phyloP scores from a whole-genome alignment of 1,140 invertebrate genomes.

The Drosophila persimilis region DNA sequence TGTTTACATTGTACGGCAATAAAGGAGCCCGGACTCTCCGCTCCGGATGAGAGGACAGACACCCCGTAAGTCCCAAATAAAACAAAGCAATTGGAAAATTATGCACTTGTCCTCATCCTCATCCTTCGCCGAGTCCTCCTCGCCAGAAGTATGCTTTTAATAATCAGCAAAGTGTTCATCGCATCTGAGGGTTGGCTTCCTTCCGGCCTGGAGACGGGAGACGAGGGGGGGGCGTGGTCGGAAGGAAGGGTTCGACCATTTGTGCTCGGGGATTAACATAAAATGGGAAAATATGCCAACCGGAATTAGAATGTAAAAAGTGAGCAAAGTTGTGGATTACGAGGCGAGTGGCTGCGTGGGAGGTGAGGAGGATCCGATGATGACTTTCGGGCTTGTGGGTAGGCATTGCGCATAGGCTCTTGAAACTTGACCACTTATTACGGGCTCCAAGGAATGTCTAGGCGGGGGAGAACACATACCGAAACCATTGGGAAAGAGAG shows the following conservation, averaged over 20 bases:
- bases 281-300: conserved; percentile 43
- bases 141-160: conserved; percentile 71
- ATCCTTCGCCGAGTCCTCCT: conserved; percentile 8
- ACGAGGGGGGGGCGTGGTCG: conserved; percentile 30
- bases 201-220: background rate
- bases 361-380: conserved; percentile 1
- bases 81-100: conserved; percentile 82
- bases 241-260: conserved; percentile 16
- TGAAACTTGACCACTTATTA: no score
- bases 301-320: conserved; percentile 36
- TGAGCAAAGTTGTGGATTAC: conserved; percentile 45
- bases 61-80: conserved; percentile 55
- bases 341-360: background rate
- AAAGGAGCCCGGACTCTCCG: conserved; percentile 30
- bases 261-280: conserved; percentile 53
- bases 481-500: no score
- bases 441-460: no score
- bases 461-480: no score
- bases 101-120: conserved; percentile 67
- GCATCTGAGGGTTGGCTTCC: conserved; percentile 24
- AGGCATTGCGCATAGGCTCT: no score
- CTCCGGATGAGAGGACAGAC: conserved; percentile 7
- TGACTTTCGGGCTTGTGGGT: conserved; percentile 19
- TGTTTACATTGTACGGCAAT: conserved; percentile 76
- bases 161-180: conserved; percentile 70